Evolutionary conservation across 2,113 vertebrate species (phyloP), one percentile per base, ranked within the genome.

Genomic region (Entelurus aequoreus): DNA sequence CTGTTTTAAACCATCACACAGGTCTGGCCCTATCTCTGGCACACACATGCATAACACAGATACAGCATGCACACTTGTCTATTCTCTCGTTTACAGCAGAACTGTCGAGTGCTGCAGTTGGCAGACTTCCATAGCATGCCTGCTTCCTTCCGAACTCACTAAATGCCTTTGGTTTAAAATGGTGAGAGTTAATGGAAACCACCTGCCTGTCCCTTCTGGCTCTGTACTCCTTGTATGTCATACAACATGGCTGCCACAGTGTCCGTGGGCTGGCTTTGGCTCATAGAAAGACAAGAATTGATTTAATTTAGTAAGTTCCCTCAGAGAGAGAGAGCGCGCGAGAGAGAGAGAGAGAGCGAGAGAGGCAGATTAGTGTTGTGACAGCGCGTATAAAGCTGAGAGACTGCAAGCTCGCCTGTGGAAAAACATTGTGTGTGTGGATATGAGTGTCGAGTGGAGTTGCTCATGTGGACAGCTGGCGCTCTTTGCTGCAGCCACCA

Each of bases 391-490:
- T 60, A 37, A 63, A 40, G 58, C 14, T 53, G n/a, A 54, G 48
- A 65, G 13, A 62, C 56, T 19, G 28, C 11, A n/a, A 16, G 55
- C 54, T 57, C 46, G 63, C 48, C 60, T 51, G 12, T 13, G 71
- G 15, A 63, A 64, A 73, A 69, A 60, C 60, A 64, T 54, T 49
- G 58, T 64, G 48, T 58, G 53, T 42, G n/a, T 8, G 42, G 42
- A 46, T 46, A n/a, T 51, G 47, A 47, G 57, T 55, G 75, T 69
- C 69, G 49, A 38, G 50, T 53, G 54, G 75, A 49, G 70, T 69
- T 71, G 68, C 70, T 70, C 62, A 75, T 74, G 65, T 68, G 69
- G 65, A 80, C 76, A 80, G 78, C 79, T 84, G 83, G 71, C 52
- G 10, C 71, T 71, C 66, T 63, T 76, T 74, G 54, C 79, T 50